A percentile compares a stretch with the other conserved stretches of the same genome.
These are phyloP conservation scores for Phymastichus coffea DNA, from an alignment of 1,140 invertebrate genomes.

Conservation along the genomic window DNA sequence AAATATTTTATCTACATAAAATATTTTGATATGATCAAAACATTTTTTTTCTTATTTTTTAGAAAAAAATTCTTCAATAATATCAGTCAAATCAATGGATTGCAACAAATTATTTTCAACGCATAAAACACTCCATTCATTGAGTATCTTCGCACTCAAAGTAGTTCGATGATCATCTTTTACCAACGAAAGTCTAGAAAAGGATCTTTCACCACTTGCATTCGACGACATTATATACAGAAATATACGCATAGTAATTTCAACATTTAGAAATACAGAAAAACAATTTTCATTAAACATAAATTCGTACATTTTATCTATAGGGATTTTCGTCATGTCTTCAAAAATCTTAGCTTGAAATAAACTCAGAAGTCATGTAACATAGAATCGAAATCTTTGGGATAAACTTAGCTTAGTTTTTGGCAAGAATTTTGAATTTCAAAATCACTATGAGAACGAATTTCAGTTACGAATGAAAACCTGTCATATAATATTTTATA, in stretches of 20 bases:
- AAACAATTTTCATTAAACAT: not conserved
- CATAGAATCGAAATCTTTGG: not conserved
- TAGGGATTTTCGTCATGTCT: not conserved
- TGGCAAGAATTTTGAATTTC: not conserved
- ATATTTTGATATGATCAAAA: too few relatives aligned
- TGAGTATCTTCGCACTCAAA: not conserved
- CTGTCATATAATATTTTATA: not conserved
- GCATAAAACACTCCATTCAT: not conserved
- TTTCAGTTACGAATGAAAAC: not conserved
- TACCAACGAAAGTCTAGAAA: not conserved
- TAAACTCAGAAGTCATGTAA: not conserved
- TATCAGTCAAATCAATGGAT: not conserved
- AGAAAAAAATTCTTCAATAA: not conserved
- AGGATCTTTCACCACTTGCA: not conserved
- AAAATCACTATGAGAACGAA: not conserved
- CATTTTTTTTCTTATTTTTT: not conserved
- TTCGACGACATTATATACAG: not conserved
- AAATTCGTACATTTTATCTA: not conserved
- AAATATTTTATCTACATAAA: too few relatives aligned
- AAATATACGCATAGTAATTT: not conserved
- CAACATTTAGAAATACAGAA: not conserved
- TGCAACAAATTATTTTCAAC: not conserved
- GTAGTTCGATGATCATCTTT: not conserved
- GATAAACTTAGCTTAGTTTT: not conserved
- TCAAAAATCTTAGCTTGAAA: not conserved